Percentiles rank a stretch among this genome's conserved stretches.
phyloP scores from a whole-genome alignment of 2,888 invertebrate genomes.

The Xestia c-nigrum region DNA sequence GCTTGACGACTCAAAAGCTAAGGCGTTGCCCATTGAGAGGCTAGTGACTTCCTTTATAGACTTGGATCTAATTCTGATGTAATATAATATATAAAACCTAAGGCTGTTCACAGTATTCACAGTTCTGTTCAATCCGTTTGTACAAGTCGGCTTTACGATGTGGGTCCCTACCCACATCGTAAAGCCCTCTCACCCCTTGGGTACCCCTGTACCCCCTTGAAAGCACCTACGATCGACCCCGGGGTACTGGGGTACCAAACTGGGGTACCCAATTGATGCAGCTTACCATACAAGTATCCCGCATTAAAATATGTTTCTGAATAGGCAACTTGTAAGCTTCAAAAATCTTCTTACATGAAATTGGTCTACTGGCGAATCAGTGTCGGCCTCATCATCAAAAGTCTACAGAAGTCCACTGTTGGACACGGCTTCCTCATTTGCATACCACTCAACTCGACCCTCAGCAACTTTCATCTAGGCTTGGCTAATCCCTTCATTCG shows the following conservation, averaged over 20 bases:
- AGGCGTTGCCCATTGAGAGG: neutral
- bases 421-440: too few relatives aligned
- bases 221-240: too few relatives aligned
- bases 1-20: neutral
- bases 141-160: too few relatives aligned
- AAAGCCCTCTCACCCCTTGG: too few relatives aligned
- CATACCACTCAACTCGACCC: too few relatives aligned
- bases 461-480: too few relatives aligned
- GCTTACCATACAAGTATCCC: too few relatives aligned
- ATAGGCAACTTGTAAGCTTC: neutral
- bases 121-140: neutral
- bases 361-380: neutral
- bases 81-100: neutral
- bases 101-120: neutral
- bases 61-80: neutral
- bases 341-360: neutral
- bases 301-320: neutral
- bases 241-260: too few relatives aligned
- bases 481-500: neutral
- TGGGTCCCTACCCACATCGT: too few relatives aligned
- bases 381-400: neutral
- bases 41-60: neutral
- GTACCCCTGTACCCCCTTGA: too few relatives aligned
- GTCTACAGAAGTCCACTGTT: too few relatives aligned
- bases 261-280: too few relatives aligned